Evolutionary conservation across 2,888 invertebrate genomes (phyloP), one percentile per base, ranked within the genome.

Genomic region (Drosophila glabriapex): DNA sequence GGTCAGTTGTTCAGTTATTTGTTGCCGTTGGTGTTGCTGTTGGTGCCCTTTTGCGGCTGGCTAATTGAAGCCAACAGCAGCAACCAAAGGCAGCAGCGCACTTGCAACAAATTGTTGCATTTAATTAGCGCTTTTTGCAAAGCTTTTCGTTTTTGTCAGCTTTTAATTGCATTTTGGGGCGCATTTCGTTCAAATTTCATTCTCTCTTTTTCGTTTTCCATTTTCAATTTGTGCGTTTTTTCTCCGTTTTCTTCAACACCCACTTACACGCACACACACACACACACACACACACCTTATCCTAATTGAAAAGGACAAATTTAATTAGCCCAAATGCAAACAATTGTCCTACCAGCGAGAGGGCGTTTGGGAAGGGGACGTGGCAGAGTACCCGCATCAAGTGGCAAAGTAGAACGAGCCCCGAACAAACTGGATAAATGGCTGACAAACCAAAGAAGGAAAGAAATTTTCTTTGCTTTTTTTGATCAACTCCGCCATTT

Each of bases 301-400:
- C 53, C 74, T 80, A 82, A 80, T 74, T 82, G 65, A 52, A 78
- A 71, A 67, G 83, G 68, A 69, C 76, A 78, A 85, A 83, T 88
- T 90, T 73, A 85, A 85, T 90, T 83, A 76, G 76, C 68, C 65
- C 75, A 53, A 77, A 76, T 60, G 65, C 70, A 85, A 88, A 85
- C 68, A 84, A 67, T 58, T 55, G 58, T 31, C 53, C 31, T 35
- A 54, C 25, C 29, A n/a, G 7, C 12, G 3, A 35, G 25, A 3
- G 1, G 22, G 25, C 7, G 25, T 14, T 14, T 7, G 28, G 39
- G 22, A 5, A 1, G 12, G 28, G 35, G 12, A 9, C 5, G 5
- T 14, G 28, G 9, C 2, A 5, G 2, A 10, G 2, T 4, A 22
- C 58, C 58, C n/a, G 58, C 58, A 58, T 58, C 39, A 29, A 28